Evolutionary conservation across 2,888 invertebrate species (phyloP).

Genomic region (Eutolmus rufibarbis): DNA sequence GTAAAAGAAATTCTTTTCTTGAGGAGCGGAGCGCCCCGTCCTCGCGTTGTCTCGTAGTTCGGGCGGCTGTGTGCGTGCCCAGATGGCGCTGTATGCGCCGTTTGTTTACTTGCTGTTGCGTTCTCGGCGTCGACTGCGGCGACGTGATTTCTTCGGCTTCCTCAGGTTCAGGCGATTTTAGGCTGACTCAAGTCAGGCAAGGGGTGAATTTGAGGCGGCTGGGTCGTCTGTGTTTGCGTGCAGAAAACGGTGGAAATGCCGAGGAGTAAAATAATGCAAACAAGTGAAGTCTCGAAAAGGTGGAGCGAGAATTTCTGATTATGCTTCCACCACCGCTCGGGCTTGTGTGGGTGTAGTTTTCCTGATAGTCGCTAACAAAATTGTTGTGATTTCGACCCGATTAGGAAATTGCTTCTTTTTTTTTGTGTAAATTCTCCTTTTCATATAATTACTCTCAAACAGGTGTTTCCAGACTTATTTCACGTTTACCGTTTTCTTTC

Average conservation of each 20-base stretch:
- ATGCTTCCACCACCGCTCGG: background rate
- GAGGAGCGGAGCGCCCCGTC: background rate
- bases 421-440: background rate
- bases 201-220: background rate
- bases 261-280: background rate
- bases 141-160: background rate
- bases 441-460: background rate
- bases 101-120: conserved; percentile 27
- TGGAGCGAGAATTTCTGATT: conserved; percentile 23
- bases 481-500: background rate
- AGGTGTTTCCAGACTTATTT: background rate
- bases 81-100: background rate
- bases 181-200: background rate
- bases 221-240: background rate
- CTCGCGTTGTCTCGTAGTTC: background rate
- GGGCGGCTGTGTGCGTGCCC: background rate
- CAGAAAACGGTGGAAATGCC: background rate
- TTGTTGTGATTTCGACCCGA: background rate
- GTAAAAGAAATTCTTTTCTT: conserved; percentile 20
- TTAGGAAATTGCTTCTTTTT: background rate
- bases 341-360: background rate
- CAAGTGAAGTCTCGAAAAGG: conserved; percentile 6
- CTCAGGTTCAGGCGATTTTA: background rate
- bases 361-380: background rate
- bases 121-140: background rate